Percentiles rank a stretch among this genome's conserved stretches.
Conservation (phyloP, 2,888 invertebrate species). For the Magallana nippona region DNA sequence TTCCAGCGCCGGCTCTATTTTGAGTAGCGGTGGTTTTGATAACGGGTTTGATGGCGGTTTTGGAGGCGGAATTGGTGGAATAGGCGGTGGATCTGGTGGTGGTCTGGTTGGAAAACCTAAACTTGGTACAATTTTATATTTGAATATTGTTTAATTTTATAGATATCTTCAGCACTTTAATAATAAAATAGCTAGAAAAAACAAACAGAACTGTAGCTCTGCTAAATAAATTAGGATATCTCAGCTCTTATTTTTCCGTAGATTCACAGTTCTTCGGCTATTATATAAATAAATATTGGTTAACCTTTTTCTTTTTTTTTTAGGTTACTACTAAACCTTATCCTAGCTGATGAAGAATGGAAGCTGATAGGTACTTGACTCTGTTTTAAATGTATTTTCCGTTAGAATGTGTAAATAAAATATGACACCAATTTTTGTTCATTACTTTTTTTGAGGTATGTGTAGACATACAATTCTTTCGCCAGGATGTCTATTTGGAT, state of each 20-base stretch:
- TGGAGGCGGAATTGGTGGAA: not conserved
- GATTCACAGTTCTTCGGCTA: too few species aligned
- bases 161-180: too few species aligned
- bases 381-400: not conserved
- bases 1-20: not conserved
- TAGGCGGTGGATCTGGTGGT: not conserved
- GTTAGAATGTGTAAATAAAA: not conserved
- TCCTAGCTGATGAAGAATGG: not conserved
- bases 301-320: not conserved
- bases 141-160: too few species aligned
- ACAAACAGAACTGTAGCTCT: too few species aligned
- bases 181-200: too few species aligned
- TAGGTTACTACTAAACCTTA: not conserved
- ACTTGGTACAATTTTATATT: too few species aligned
- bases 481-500: too few species aligned
- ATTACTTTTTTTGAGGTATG: too few species aligned
- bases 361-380: not conserved
- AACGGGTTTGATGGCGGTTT: not conserved
- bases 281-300: not conserved
- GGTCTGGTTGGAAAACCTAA: not conserved
- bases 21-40: slow-evolving; percentile 6
- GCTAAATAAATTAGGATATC: too few species aligned
- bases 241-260: too few species aligned
- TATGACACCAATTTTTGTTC: not conserved
- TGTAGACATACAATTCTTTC: too few species aligned